Percentiles rank a stretch among this genome's conserved stretches.
Conservation (phyloP, 2,797 vertebrate species). For the Sarcoramphus papa region DNA sequence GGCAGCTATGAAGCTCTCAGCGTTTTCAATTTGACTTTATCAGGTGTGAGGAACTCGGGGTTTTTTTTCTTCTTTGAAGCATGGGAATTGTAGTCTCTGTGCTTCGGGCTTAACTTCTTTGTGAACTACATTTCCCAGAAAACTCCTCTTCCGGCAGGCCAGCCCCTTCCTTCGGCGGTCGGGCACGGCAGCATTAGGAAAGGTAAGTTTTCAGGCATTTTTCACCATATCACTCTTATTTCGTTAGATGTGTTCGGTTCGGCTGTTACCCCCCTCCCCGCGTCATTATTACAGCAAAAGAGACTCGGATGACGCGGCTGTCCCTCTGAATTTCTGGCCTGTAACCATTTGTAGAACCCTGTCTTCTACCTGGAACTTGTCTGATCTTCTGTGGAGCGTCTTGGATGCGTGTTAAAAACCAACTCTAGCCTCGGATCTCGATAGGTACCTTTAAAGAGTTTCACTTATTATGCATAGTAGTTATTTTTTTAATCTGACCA, state of each 20-base stretch:
- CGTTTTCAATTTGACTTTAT: rapidly evolving
- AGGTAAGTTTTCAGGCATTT: background rate
- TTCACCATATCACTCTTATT: rapidly evolving
- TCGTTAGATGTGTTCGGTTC: rapidly evolving
- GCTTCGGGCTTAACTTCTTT: rapidly evolving
- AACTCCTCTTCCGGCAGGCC: background rate
- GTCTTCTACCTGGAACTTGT: background rate
- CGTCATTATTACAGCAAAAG: background rate
- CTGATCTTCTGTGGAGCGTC: background rate
- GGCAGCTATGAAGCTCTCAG: rapidly evolving
- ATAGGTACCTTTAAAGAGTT: background rate
- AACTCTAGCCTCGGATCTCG: background rate
- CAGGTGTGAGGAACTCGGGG: rapidly evolving
- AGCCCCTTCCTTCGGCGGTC: background rate
- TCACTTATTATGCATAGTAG: background rate
- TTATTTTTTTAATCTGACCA: background rate
- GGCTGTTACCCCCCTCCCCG: rapidly evolving
- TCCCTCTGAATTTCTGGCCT: background rate
- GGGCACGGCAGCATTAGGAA: background rate
- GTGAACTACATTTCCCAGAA: constrained; percentile 65
- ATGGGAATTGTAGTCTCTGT: constrained; percentile 64
- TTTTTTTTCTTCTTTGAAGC: background rate
- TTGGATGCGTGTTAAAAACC: background rate
- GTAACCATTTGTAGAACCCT: background rate
- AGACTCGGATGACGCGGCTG: rapidly evolving